Conservation (phyloP, 2,113 vertebrate species). For the Siphamia tubifer region DNA sequence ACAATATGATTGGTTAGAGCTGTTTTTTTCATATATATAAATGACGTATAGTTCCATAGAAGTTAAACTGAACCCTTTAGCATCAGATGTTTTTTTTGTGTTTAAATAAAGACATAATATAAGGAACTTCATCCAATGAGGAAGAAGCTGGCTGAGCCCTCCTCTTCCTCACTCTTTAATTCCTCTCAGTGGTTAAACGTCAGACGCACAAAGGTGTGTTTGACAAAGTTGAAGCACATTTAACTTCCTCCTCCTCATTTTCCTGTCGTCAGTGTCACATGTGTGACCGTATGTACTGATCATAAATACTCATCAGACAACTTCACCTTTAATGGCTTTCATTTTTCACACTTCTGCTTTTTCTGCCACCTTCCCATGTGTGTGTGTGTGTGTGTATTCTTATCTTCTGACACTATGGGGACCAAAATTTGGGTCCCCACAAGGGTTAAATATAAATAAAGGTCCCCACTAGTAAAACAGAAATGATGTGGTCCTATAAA, state of each 20-base stretch:
- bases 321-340: conserved; percentile 60
- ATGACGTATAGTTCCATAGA: too few species aligned
- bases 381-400: neutral
- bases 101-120: too few species aligned
- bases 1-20: too few species aligned
- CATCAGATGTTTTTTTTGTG: too few species aligned
- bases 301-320: conserved; percentile 60
- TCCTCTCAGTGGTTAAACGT: conserved; percentile 31
- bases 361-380: conserved; percentile 23
- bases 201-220: conserved; percentile 24
- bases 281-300: conserved; percentile 43
- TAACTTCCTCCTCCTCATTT: conserved; percentile 67
- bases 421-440: too few species aligned
- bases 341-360: conserved; percentile 69
- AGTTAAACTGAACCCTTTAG: too few species aligned
- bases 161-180: conserved; percentile 46
- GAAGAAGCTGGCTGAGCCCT: conserved; percentile 39
- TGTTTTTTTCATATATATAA: too few species aligned
- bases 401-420: too few species aligned
- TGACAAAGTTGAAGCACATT: conserved; percentile 9
- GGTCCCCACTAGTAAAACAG: too few species aligned
- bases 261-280: conserved; percentile 12
- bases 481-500: too few species aligned
- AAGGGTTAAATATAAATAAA: too few species aligned
- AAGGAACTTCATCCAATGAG: conserved; percentile 45